Conservation (phyloP, 2,113 vertebrate genomes). For the Crotophaga sulcirostris region DNA sequence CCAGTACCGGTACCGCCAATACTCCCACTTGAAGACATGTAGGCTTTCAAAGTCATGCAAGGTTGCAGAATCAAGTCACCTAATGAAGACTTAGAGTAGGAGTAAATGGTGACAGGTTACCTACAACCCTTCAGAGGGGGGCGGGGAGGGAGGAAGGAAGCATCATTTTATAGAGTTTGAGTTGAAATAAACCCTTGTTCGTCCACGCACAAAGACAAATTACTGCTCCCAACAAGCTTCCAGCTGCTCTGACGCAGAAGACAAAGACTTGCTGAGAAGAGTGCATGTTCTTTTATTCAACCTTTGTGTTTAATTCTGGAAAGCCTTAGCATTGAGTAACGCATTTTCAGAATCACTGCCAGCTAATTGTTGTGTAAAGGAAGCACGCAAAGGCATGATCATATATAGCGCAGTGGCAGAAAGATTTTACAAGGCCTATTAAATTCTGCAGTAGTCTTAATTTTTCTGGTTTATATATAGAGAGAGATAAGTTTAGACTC, state of each 20-base stretch:
- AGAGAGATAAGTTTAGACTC: constrained; percentile 28
- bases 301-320: constrained; percentile 45
- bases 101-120: not conserved
- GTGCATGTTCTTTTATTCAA: constrained; percentile 17
- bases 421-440: constrained; percentile 19
- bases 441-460: not conserved
- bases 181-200: not conserved
- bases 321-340: not conserved
- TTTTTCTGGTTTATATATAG: not conserved
- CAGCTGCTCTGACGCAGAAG: not conserved
- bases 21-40: not conserved
- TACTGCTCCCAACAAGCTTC: not conserved
- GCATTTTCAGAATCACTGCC: constrained; percentile 19
- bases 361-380: constrained; percentile 41
- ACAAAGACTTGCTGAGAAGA: not conserved
- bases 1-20: not conserved
- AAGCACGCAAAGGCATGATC: not conserved
- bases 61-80: not conserved
- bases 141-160: no score
- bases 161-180: not conserved
- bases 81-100: not conserved
- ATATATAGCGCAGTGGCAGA: not conserved
- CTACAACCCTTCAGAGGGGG: not conserved
- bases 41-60: not conserved
- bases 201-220: not conserved